Conservation (phyloP, 2,113 vertebrate species). For the Thinocorus orbignyianus region DNA sequence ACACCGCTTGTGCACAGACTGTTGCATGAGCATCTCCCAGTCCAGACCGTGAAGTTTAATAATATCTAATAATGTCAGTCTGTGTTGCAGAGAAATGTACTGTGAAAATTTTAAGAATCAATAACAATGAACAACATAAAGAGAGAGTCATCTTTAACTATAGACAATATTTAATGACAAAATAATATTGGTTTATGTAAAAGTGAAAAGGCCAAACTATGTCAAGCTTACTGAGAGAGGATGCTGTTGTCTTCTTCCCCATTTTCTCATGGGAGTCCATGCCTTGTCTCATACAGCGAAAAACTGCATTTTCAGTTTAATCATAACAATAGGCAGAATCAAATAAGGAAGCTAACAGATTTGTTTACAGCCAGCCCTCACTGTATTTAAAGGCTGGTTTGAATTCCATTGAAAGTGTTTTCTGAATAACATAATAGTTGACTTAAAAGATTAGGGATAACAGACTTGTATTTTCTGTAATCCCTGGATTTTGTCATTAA, state of each 20-base stretch:
- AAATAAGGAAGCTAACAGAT: not conserved
- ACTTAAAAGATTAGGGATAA: not conserved
- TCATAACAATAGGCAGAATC: not conserved
- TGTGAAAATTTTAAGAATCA: not conserved
- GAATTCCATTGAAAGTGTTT: not conserved
- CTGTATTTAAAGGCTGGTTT: not conserved
- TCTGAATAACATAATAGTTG: not conserved
- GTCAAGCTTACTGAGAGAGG: not conserved
- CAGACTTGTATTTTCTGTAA: not conserved
- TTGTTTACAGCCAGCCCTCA: not conserved
- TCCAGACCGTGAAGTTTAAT: not conserved
- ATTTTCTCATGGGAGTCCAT: not conserved
- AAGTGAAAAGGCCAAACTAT: not conserved
- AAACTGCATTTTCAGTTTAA: not conserved
- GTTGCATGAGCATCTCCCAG: not conserved
- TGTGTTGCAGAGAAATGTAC: not conserved
- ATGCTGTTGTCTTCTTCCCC: not conserved
- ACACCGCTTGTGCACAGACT: not conserved
- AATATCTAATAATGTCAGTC: not conserved
- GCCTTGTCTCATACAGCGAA: not conserved
- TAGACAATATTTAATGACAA: not conserved
- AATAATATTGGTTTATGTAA: not conserved
- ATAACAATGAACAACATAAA: not conserved
- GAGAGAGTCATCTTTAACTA: not conserved
- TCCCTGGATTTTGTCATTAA: not conserved